Percentiles rank a stretch among this genome's conserved stretches.
Conservation (phyloP, 2,797 vertebrate genomes). For the Molossus molossus region DNA sequence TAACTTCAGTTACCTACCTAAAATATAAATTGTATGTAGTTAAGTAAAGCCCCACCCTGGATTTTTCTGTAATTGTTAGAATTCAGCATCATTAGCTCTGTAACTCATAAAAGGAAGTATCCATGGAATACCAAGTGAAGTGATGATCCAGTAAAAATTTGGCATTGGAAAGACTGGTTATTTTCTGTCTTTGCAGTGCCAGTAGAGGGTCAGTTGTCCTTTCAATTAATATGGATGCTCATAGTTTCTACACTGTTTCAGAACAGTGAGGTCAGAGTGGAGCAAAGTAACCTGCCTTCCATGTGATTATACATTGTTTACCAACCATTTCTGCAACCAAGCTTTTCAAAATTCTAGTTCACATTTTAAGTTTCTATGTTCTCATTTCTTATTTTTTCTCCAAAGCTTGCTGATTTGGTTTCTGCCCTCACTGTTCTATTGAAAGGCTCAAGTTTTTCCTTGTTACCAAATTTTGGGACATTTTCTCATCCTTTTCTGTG, state of each 20-base stretch:
- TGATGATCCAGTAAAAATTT: neutral
- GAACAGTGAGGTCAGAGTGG: neutral
- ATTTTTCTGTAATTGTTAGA: conserved; percentile 43
- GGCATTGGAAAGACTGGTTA: neutral
- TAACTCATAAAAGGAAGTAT: conserved; percentile 4
- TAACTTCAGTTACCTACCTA: conserved; percentile 8
- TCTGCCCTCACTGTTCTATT: neutral
- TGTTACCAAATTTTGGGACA: neutral
- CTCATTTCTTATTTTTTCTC: conserved; percentile 41
- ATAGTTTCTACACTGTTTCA: conserved; percentile 31
- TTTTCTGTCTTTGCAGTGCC: conserved; percentile 15
- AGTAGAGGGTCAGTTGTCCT: neutral
- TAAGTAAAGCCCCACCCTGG: neutral
- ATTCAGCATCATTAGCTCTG: neutral
- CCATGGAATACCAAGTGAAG: conserved; percentile 48
- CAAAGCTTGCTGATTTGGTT: neutral
- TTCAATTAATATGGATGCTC: neutral
- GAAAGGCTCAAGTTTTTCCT: conserved; percentile 9
- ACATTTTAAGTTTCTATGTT: conserved; percentile 17
- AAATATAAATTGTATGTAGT: conserved; percentile 53
- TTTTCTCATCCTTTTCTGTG: conserved; percentile 45
- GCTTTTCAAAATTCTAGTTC: conserved; percentile 37
- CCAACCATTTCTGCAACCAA: neutral
- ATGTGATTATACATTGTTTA: conserved; percentile 46
- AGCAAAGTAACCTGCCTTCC: neutral